These are phyloP conservation scores for Galemys pyrenaicus DNA, from an alignment of 2,113 vertebrate genomes.

Conservation along the genomic window DNA sequence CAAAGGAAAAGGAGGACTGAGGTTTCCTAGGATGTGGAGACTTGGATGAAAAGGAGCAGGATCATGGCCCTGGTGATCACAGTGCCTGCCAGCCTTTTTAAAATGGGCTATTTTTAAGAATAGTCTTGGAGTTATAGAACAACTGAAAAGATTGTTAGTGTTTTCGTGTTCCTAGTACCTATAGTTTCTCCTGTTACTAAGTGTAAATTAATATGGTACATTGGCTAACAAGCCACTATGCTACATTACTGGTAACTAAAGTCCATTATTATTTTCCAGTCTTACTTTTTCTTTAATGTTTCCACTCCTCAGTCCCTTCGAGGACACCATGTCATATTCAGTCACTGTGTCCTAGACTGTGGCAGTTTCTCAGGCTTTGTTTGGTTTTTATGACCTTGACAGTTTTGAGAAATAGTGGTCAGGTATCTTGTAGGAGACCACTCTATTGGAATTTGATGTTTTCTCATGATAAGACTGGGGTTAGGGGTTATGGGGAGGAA, in stretches of 20 bases:
- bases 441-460: not conserved
- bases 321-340: not conserved
- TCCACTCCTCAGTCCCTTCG: not conserved
- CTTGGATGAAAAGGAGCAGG: not conserved
- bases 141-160: not conserved
- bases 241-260: not conserved
- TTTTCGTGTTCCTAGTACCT: not conserved
- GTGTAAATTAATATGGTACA: not conserved
- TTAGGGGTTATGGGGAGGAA: not conserved
- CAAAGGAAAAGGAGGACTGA: not conserved
- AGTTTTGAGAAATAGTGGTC: not conserved
- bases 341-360: not conserved
- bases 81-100: not conserved
- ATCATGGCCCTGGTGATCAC: not conserved
- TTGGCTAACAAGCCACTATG: not conserved
- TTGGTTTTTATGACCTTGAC: conserved; percentile 22
- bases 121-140: not conserved
- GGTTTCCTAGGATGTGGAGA: not conserved
- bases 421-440: not conserved
- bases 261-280: not conserved
- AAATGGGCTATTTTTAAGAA: not conserved
- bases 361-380: not conserved
- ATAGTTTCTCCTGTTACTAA: not conserved
- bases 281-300: not conserved
- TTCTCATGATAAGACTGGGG: not conserved